Base-by-base conservation (phyloP, 2,888 invertebrate genomes). In the Lottia gigantea region DNA sequence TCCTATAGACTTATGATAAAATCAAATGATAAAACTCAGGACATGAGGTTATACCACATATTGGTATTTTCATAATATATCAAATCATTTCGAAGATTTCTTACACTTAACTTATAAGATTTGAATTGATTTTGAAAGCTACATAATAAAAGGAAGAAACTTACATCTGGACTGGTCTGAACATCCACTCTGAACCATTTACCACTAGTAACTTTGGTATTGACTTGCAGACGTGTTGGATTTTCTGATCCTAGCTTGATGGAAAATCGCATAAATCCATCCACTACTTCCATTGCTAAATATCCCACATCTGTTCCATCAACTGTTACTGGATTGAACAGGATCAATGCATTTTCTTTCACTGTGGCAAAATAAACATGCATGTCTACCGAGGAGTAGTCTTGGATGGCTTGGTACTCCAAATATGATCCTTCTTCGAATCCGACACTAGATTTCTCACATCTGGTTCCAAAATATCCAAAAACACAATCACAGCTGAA, bases 381-480 rank as follows among this genome's bases (percentile, higher is more conserved):
- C 76, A 97, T 95, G 83, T 96, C 95, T 87, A 97, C 97, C 2
- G 95, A 95, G 65, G 93, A 94, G 0, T 95, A 93, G 23, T 75
- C 70, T 86, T 95, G 95, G 78, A 97, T 89, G 0, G 95, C 91
- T 2, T 94, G 92, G 88, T 96, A 97, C 40, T 94, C 92, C 94
- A 96, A 95, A 87, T 92, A 97, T 0, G 97, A 97, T 0, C 96
- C 90, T 82, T 95, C 95, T 70, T 92, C 92, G 89, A 98, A 98
- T 23, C 97, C 96, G 86, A 92, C 95, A 1, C 95, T 95, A 1
- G 95, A 93, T 79, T 94, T 93, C 87, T 97, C 96, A 88, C 97
- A 98, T 83, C 95, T 95, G 55, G 94, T 91, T 12, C 97, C 98
- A 85, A 96, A 96, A 79, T 86, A 89, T 15, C 95, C 96, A 81